Evolutionary conservation across 2,113 vertebrate genomes (phyloP).

Genomic region (Thomomys bottae): DNA sequence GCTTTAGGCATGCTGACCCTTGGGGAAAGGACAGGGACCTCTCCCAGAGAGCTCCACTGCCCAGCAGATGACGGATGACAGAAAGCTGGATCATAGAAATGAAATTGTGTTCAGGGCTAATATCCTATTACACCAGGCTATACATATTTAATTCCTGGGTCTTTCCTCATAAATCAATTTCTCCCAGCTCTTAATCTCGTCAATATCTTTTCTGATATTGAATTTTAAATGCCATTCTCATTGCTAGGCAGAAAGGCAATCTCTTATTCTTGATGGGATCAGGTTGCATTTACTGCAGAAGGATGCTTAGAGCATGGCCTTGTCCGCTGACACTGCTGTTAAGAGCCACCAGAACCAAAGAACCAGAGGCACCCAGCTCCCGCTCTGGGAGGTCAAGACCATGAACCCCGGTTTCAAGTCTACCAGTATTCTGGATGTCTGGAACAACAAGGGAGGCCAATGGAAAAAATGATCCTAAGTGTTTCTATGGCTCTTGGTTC

Average conservation of each 20-base stretch:
- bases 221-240: conserved; percentile 82
- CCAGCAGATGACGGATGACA: conserved; percentile 69
- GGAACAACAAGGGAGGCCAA: background rate
- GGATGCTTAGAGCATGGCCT: background rate
- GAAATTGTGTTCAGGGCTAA: conserved; percentile 78
- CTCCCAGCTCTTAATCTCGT: conserved; percentile 78
- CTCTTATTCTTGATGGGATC: conserved; percentile 61
- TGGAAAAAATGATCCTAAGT: background rate
- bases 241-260: conserved; percentile 76
- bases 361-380: background rate
- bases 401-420: background rate
- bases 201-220: conserved; percentile 82
- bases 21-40: conserved; percentile 25
- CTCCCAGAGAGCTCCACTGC: background rate
- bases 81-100: conserved; percentile 73
- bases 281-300: conserved; percentile 36
- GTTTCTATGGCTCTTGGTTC: background rate
- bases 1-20: conserved; percentile 7
- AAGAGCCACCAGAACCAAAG: background rate
- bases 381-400: background rate
- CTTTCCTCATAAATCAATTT: conserved; percentile 80
- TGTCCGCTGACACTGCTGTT: background rate
- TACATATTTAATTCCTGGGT: conserved; percentile 81
- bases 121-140: conserved; percentile 80
- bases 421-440: background rate